A percentile compares a stretch with the other conserved stretches of the same genome.
phyloP scores from a whole-genome alignment of 1,140 invertebrate genomes.

The Dreissena polymorpha region DNA sequence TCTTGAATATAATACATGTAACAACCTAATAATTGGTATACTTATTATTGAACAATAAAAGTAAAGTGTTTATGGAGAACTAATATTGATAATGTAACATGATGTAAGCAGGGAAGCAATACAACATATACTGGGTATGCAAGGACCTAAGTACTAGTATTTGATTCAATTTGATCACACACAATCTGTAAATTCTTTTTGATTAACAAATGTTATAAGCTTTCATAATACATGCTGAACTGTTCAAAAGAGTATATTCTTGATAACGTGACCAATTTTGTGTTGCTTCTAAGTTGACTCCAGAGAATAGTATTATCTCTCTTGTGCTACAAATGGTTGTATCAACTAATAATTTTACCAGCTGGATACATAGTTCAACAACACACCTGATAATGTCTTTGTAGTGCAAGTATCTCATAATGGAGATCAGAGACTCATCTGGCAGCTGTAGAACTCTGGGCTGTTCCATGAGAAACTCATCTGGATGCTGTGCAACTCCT shows the following conservation, averaged over 20 bases:
- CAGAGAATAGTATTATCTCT: too few species aligned
- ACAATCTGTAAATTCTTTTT: not conserved
- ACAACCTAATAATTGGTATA: too few species aligned
- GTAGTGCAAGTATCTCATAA: slow-evolving; percentile 31
- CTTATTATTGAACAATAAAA: too few species aligned
- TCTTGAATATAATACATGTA: not conserved
- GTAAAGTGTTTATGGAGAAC: not conserved
- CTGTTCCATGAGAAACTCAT: not conserved
- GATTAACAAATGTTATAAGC: too few species aligned
- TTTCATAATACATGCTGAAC: too few species aligned
- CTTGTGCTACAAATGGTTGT: too few species aligned
- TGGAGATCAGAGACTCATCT: slow-evolving; percentile 41
- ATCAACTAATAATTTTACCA: too few species aligned
- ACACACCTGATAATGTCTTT: slow-evolving; percentile 11
- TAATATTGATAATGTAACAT: not conserved
- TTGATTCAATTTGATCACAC: not conserved
- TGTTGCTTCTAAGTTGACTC: too few species aligned
- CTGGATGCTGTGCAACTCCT: too few species aligned
- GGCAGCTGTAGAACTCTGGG: slow-evolving; percentile 6
- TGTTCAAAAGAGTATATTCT: too few species aligned
- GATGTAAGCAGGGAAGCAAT: not conserved
- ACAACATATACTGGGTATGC: not conserved
- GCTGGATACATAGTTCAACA: too few species aligned
- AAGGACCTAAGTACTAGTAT: not conserved
- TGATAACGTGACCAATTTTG: too few species aligned